Conservation (phyloP, 2,888 invertebrate genomes). For the Cataglyphis altisquamis region DNA sequence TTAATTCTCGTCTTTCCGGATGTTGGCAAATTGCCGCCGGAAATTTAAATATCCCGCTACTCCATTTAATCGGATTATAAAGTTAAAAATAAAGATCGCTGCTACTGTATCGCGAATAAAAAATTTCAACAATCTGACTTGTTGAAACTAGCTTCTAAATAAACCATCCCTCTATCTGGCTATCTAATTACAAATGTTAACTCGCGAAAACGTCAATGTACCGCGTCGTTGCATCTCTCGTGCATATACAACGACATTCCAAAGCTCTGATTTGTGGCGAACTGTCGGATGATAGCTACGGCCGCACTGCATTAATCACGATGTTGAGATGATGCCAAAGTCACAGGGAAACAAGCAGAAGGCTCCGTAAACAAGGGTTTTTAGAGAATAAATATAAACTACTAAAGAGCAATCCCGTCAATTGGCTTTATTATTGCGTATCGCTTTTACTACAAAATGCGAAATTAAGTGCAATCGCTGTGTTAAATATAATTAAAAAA, state of each 20-base stretch:
- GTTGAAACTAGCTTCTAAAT: slow-evolving; percentile 32
- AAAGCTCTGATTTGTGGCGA: slow-evolving; percentile 48
- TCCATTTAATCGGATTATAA: background rate
- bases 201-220: slow-evolving; percentile 44
- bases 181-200: slow-evolving; percentile 44
- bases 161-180: background rate
- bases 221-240: slow-evolving; percentile 13
- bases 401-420: background rate
- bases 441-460: background rate
- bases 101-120: background rate
- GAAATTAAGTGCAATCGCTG: background rate
- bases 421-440: slow-evolving; percentile 21
- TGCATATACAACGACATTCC: slow-evolving; percentile 48
- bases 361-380: slow-evolving; percentile 54
- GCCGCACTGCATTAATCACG: slow-evolving; percentile 60
- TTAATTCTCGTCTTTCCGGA: background rate
- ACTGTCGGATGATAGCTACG: slow-evolving; percentile 61
- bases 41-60: background rate
- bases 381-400: slow-evolving; percentile 56
- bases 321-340: slow-evolving; percentile 66
- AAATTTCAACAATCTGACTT: background rate
- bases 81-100: background rate
- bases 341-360: slow-evolving; percentile 33
- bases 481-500: background rate
- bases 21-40: background rate